Percentiles rank a stretch among this genome's conserved stretches.
Evolutionary conservation across 2,888 invertebrate species (phyloP).

Genomic region (Sinelater perroti): DNA sequence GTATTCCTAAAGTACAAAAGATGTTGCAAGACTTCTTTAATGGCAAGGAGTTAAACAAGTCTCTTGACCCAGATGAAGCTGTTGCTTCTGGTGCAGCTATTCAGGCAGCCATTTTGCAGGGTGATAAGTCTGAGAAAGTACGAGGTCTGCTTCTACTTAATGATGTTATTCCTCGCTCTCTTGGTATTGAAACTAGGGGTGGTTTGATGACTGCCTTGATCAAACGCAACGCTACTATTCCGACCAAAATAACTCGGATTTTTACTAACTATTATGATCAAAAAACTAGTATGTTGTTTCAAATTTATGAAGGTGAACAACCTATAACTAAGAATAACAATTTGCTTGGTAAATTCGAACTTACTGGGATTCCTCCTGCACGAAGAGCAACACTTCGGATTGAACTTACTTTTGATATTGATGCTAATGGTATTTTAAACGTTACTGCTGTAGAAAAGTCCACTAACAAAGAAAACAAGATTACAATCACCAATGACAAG

Average conservation of each 20-base stretch:
- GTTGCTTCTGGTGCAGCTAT: constrained; percentile 97
- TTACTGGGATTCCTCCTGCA: constrained; percentile 95
- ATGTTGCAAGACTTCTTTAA: constrained; percentile 95
- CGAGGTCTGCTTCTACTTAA: constrained; percentile 90
- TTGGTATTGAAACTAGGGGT: constrained; percentile 91
- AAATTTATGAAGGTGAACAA: constrained; percentile 93
- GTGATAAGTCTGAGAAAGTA: constrained; percentile 86
- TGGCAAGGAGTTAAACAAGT: constrained; percentile 95
- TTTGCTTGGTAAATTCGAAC: constrained; percentile 94
- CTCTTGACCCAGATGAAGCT: constrained; percentile 97
- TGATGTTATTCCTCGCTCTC: constrained; percentile 92
- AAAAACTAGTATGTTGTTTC: constrained; percentile 93
- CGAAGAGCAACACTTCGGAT: constrained; percentile 89
- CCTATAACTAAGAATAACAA: constrained; percentile 97
- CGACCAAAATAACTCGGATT: constrained; percentile 95
- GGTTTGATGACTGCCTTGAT: constrained; percentile 97
- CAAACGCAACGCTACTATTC: constrained; percentile 96
- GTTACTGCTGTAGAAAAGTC: constrained; percentile 94
- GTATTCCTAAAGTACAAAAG: constrained; percentile 98
- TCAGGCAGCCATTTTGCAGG: constrained; percentile 94
- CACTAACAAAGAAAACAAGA: constrained; percentile 90
- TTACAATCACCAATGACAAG: constrained; percentile 93
- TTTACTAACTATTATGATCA: constrained; percentile 98
- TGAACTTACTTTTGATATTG: constrained; percentile 88
- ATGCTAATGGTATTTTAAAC: constrained; percentile 96